These are phyloP conservation scores for Ostrea denselamellosa DNA, from an alignment of 1,140 invertebrate genomes.

Conservation along the genomic window DNA sequence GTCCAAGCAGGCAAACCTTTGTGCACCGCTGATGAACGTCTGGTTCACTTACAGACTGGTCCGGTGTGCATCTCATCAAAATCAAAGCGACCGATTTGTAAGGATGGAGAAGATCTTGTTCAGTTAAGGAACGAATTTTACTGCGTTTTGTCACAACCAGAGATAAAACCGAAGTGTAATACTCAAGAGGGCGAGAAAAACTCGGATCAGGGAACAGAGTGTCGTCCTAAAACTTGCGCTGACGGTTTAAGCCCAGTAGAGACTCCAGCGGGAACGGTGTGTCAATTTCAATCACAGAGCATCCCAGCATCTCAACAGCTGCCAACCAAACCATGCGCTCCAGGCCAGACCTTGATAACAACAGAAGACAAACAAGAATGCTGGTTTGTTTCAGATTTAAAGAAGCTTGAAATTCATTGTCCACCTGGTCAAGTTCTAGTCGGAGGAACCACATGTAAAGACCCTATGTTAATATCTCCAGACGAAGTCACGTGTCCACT, in stretches of 20 bases:
- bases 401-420: background rate
- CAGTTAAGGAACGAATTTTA: background rate
- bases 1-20: background rate
- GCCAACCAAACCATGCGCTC: background rate
- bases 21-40: background rate
- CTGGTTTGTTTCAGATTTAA: background rate
- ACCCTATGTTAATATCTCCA: conserved; percentile 1
- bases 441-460: conserved; percentile 24
- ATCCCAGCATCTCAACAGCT: background rate
- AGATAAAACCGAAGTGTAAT: background rate
- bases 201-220: background rate
- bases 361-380: conserved; percentile 1
- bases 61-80: background rate
- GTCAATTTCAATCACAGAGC: background rate
- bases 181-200: background rate
- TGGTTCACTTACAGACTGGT: conserved; percentile 9
- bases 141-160: background rate
- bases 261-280: conserved; percentile 11
- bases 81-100: background rate
- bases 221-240: background rate
- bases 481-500: conserved; percentile 39
- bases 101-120: background rate
- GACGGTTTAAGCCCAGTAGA: background rate
- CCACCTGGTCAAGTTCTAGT: conserved; percentile 33
- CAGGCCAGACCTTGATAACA: background rate